Percentiles rank a stretch among this genome's conserved stretches.
Conservation (phyloP, 2,888 invertebrate species). For the Pristionchus arcanus region DNA sequence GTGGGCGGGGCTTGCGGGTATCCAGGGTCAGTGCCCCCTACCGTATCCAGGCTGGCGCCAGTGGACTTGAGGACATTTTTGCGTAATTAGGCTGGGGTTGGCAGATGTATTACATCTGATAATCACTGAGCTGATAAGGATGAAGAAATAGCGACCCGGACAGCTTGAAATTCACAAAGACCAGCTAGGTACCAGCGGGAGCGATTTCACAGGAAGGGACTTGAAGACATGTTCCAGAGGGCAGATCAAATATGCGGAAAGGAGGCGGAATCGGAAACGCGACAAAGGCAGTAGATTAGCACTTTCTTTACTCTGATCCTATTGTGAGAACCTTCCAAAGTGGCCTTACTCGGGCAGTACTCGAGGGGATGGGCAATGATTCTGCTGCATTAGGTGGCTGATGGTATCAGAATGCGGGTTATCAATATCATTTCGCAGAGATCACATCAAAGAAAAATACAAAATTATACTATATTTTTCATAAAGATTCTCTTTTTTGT, state of each 20-base stretch:
- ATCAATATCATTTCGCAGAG: no score
- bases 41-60: not conserved
- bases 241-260: conserved; percentile 5
- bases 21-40: not conserved
- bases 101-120: not conserved
- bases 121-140: not conserved
- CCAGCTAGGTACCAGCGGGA: not conserved
- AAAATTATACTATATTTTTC: no score
- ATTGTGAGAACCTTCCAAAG: not conserved
- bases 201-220: not conserved
- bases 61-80: not conserved
- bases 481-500: no score
- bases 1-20: not conserved
- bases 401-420: no score
- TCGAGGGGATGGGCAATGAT: not conserved
- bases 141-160: not conserved
- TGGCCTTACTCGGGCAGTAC: not conserved
- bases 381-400: not conserved
- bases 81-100: not conserved
- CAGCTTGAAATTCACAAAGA: not conserved
- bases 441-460: no score
- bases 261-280: not conserved
- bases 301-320: not conserved
- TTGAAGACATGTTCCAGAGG: not conserved
- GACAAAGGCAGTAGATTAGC: conserved; percentile 25